These are phyloP conservation scores for Papilio elwesi DNA, from an alignment of 2,888 invertebrate species.

Conservation along the genomic window DNA sequence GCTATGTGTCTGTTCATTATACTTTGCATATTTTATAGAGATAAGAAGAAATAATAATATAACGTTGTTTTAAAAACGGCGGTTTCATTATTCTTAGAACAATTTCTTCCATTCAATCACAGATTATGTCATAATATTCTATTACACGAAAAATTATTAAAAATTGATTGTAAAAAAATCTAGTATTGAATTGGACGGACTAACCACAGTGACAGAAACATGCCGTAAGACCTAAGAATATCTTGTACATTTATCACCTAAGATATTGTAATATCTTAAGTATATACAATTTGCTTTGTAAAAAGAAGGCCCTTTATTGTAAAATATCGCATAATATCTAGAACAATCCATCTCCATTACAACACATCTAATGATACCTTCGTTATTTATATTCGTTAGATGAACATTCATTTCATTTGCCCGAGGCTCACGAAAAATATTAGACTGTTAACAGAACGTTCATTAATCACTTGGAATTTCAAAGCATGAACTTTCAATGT, in stretches of 20 bases:
- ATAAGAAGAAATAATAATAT: no score
- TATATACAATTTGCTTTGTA: neutral
- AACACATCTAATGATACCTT: conserved; percentile 8
- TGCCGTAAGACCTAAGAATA: neutral
- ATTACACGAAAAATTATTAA: no score
- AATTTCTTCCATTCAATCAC: no score
- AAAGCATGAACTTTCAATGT: conserved; percentile 3
- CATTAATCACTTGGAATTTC: conserved; percentile 24
- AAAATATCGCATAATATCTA: conserved; percentile 6
- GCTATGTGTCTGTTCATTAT: no score
- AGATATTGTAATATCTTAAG: neutral
- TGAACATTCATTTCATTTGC: conserved; percentile 20
- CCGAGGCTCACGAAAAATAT: conserved; percentile 8
- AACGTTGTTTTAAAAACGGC: no score
- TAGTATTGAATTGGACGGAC: no score
- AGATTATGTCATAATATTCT: no score
- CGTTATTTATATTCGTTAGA: conserved; percentile 34
- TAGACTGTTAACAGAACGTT: conserved; percentile 13
- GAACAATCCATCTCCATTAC: conserved; percentile 27
- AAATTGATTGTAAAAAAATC: no score
- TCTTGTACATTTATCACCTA: neutral
- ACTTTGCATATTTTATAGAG: no score
- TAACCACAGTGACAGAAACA: no score
- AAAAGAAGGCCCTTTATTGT: neutral
- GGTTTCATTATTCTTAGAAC: no score